phyloP scores from a whole-genome alignment of 1,140 invertebrate genomes.

The Scaptomyza pallida region DNA sequence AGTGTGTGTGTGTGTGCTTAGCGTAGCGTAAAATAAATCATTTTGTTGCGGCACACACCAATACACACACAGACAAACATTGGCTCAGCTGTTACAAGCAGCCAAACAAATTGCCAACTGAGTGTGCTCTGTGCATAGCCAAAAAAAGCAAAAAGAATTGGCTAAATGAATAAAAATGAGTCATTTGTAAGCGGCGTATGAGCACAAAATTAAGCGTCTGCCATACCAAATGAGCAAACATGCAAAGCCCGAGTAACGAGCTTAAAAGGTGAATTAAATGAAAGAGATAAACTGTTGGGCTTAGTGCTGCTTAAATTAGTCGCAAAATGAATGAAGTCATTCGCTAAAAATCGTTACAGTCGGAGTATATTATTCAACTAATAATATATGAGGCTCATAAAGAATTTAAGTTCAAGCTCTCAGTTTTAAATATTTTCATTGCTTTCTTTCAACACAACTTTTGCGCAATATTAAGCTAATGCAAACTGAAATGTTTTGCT shows the following conservation, averaged over 20 bases:
- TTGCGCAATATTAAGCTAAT: not conserved
- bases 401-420: not conserved
- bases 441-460: no score
- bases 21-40: conserved; percentile 80
- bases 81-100: conserved; percentile 36
- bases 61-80: conserved; percentile 20
- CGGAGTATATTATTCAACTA: no score
- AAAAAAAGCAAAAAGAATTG: conserved; percentile 57
- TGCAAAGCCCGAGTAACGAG: conserved; percentile 20
- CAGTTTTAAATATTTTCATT: not conserved
- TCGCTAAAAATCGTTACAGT: not conserved
- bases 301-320: conserved; percentile 30
- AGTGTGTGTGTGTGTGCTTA: conserved; percentile 74
- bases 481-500: conserved; percentile 4
- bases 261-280: conserved; percentile 13
- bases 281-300: conserved; percentile 16
- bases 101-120: conserved; percentile 54
- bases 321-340: conserved; percentile 16
- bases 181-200: conserved; percentile 47
- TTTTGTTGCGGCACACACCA: conserved; percentile 66
- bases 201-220: conserved; percentile 62
- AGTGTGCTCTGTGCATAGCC: conserved; percentile 22
- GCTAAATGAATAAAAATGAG: conserved; percentile 78
- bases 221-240: conserved; percentile 39
- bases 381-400: no score